Conservation (phyloP, 2,113 vertebrate species). For the Zapornia atra region DNA sequence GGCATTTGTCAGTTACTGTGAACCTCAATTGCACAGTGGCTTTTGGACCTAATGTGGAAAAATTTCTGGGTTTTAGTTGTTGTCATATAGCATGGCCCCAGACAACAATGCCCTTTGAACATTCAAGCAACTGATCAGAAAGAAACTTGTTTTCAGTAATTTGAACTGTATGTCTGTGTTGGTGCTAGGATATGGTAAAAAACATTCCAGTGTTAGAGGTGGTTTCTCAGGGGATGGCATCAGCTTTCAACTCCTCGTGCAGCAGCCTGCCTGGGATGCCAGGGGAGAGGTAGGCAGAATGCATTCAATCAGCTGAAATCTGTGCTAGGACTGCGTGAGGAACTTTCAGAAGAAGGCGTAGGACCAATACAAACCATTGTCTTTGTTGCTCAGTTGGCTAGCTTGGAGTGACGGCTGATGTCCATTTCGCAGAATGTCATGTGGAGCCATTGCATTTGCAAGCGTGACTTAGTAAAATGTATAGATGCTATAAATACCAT, state of each 20-base stretch:
- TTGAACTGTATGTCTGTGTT: background rate
- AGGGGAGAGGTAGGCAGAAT: background rate
- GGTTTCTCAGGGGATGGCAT: background rate
- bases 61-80: background rate
- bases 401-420: background rate
- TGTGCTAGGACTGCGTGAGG: background rate
- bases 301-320: background rate
- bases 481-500: background rate
- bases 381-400: background rate
- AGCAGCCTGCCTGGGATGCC: background rate
- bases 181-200: background rate
- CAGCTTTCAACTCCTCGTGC: background rate
- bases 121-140: background rate
- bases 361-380: background rate
- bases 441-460: background rate
- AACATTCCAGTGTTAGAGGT: background rate
- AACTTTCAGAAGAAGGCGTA: background rate
- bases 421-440: background rate
- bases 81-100: background rate
- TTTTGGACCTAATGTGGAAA: background rate
- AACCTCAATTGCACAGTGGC: conserved; percentile 3
- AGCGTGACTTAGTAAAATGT: background rate
- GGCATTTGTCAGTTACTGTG: conserved; percentile 35
- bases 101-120: background rate
- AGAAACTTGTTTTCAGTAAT: background rate